Percentiles rank a stretch among this genome's conserved stretches.
Evolutionary conservation across 2,113 vertebrate species (phyloP).

Genomic region (Megaceryle torquata): DNA sequence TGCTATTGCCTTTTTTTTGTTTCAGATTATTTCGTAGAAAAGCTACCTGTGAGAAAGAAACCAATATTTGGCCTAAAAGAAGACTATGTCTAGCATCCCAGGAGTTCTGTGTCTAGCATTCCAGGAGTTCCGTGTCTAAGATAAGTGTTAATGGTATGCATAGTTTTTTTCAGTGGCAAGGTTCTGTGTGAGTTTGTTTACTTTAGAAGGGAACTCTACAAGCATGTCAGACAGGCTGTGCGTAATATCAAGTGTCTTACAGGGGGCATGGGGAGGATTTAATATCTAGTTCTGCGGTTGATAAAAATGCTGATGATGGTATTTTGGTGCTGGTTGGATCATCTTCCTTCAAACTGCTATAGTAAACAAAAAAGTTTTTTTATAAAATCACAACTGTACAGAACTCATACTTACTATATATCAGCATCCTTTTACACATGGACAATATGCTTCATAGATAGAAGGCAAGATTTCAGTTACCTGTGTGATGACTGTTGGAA

Average conservation of each 20-base stretch:
- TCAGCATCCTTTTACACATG: not conserved
- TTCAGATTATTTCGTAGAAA: not conserved
- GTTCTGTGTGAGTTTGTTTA: not conserved
- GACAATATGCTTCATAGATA: not conserved
- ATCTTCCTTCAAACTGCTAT: rapidly evolving
- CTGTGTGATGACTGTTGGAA: not conserved
- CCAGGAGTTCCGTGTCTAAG: not conserved
- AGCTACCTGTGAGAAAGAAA: not conserved
- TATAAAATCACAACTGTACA: not conserved
- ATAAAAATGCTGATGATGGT: not conserved
- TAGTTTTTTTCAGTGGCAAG: not conserved
- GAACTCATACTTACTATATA: not conserved
- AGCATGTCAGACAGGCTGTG: not conserved
- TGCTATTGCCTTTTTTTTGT: not conserved
- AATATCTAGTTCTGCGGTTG: not conserved
- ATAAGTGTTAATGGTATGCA: not conserved
- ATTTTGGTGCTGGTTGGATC: not conserved
- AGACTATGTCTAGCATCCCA: not conserved
- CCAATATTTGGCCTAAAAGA: not conserved
- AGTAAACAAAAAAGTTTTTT: not conserved
- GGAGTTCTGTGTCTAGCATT: not conserved
- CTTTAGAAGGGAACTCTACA: not conserved
- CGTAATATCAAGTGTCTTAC: not conserved
- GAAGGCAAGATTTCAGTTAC: not conserved
- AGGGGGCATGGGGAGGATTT: too few relatives aligned